Percentiles rank a stretch among this genome's conserved stretches.
These are phyloP conservation scores for Aleadryas rufinucha DNA, from an alignment of 2,113 vertebrate species.

Conservation along the genomic window DNA sequence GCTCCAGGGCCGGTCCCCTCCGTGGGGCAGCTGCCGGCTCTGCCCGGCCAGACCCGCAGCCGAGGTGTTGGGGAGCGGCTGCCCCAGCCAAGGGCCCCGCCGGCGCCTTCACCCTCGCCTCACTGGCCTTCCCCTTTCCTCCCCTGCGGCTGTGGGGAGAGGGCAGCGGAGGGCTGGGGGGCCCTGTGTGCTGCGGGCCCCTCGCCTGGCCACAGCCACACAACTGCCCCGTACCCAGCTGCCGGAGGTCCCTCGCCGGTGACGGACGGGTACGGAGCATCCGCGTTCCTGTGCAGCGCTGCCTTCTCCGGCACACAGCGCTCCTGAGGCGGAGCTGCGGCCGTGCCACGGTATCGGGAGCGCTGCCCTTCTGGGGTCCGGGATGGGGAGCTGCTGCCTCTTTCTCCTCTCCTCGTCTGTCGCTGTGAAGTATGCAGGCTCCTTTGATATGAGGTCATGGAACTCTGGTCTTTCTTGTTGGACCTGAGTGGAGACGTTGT, in stretches of 20 bases:
- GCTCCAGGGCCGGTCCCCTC: background rate
- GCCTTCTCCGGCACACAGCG: fast-evolving
- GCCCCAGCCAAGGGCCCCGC: background rate
- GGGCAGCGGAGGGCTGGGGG: background rate
- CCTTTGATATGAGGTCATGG: background rate
- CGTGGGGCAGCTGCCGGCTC: background rate
- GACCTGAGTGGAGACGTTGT: background rate
- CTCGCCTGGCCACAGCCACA: fast-evolving
- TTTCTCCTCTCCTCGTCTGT: no score
- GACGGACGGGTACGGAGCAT: background rate
- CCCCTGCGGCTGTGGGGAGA: background rate
- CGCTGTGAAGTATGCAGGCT: background rate
- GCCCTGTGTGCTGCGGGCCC: background rate
- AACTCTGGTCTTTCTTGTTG: background rate
- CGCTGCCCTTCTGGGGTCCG: fast-evolving
- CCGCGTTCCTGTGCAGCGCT: fast-evolving
- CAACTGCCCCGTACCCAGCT: background rate
- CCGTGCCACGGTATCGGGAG: fast-evolving
- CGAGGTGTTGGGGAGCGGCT: background rate
- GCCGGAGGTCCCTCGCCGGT: background rate
- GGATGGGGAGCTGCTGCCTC: background rate
- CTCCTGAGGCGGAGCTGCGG: background rate
- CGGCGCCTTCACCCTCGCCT: background rate
- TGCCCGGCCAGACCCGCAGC: background rate
- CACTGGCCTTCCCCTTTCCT: no score